Percentiles rank a stretch among this genome's conserved stretches.
Conservation (phyloP, 2,797 vertebrate species). For the Rhabdomys pumilio region DNA sequence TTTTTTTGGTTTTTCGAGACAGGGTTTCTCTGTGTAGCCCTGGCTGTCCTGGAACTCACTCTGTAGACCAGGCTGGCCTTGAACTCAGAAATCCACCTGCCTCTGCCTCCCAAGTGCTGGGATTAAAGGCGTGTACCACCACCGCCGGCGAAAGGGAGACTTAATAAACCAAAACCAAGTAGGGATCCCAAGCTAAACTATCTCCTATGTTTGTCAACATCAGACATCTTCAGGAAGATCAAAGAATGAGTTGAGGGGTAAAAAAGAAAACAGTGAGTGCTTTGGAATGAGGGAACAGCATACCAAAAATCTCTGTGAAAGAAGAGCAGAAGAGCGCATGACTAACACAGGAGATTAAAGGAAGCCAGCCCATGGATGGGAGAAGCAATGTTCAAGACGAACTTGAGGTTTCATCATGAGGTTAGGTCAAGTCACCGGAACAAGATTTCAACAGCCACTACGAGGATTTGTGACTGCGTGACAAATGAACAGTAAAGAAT, state of each 20-base stretch:
- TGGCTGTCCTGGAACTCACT: too few relatives aligned
- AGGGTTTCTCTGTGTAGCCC: too few relatives aligned
- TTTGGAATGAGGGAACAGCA: neutral
- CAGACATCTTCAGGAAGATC: constrained; percentile 7
- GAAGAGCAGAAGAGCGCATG: neutral
- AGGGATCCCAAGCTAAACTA: neutral
- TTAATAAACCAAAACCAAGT: neutral
- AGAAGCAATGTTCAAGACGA: constrained; percentile 1
- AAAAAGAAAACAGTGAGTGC: neutral
- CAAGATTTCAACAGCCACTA: neutral
- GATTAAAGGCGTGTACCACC: too few relatives aligned
- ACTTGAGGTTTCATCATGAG: constrained; percentile 26
- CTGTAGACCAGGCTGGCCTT: too few relatives aligned
- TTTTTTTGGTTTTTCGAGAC: too few relatives aligned
- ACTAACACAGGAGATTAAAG: neutral
- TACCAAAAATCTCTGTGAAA: constrained; percentile 23
- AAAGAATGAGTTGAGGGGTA: neutral
- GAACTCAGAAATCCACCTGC: too few relatives aligned
- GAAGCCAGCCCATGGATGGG: neutral
- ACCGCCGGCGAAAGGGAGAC: neutral
- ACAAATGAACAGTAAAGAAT: constrained; percentile 49
- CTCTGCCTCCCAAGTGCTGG: too few relatives aligned
- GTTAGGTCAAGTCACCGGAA: neutral
- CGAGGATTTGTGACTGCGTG: constrained; percentile 10
- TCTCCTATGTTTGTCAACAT: neutral